Percentiles rank a stretch among this genome's conserved stretches.
Evolutionary conservation across 53 echinoderm and acorn worm genomes (phyloP).

Genomic region (Actinopyga echinites): DNA sequence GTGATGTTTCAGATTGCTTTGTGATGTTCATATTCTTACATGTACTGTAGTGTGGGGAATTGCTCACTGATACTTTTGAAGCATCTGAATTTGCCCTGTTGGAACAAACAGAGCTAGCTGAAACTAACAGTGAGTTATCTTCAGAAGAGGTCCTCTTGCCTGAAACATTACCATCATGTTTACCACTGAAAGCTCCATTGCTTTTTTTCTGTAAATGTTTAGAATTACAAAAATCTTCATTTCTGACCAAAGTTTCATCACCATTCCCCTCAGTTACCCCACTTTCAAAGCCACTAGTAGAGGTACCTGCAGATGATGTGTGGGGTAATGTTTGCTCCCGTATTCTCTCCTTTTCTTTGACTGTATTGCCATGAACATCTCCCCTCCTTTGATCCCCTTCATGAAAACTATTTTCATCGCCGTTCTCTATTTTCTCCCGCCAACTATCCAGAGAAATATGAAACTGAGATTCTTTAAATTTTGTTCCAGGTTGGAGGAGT

Average conservation of each 20-base stretch:
- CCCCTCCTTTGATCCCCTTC: background rate
- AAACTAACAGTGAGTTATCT: too few relatives aligned
- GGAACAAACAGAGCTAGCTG: background rate
- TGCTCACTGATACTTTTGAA: too few relatives aligned
- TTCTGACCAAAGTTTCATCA: background rate
- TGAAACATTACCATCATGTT: too few relatives aligned
- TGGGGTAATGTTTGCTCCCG: too few relatives aligned
- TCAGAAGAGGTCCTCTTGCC: too few relatives aligned
- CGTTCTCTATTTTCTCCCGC: background rate
- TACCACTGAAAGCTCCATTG: too few relatives aligned
- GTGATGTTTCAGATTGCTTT: background rate
- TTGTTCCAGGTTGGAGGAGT: background rate
- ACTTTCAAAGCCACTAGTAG: too few relatives aligned
- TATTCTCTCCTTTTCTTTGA: background rate
- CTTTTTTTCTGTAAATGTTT: background rate
- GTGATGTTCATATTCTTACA: too few relatives aligned
- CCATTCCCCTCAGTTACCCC: background rate
- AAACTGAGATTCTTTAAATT: slow-evolving; percentile 18
- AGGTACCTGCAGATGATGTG: too few relatives aligned
- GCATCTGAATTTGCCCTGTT: background rate
- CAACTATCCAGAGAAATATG: slow-evolving; percentile 22
- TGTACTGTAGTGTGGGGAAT: too few relatives aligned
- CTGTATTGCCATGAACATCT: background rate
- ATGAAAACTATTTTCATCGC: background rate
- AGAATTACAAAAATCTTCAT: background rate